phyloP scores from a whole-genome alignment of 2,797 vertebrate species.

The Cyprinodon diabolis region DNA sequence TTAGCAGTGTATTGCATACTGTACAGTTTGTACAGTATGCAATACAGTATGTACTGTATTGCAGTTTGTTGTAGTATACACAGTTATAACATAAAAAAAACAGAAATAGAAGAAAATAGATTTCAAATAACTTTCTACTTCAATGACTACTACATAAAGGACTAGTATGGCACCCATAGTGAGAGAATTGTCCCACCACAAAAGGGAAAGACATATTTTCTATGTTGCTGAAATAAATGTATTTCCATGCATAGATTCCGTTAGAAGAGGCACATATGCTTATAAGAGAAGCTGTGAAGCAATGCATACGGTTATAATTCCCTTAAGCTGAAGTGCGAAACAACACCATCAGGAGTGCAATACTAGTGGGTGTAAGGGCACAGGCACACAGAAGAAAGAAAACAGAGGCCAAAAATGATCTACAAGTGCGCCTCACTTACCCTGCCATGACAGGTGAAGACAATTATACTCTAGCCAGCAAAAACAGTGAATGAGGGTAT shows the following conservation, averaged over 20 bases:
- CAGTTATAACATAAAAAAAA: too few relatives aligned
- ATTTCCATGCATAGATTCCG: not conserved
- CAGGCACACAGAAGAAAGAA: slow-evolving; percentile 5
- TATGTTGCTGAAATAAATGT: not conserved
- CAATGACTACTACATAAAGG: too few relatives aligned
- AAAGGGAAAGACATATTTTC: too few relatives aligned
- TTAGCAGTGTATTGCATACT: too few relatives aligned
- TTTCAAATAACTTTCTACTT: too few relatives aligned
- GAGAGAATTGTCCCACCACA: too few relatives aligned
- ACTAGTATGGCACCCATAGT: too few relatives aligned
- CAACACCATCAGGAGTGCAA: slow-evolving; percentile 41
- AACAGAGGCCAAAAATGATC: not conserved
- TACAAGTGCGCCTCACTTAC: slow-evolving; percentile 16
- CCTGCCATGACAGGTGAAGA: slow-evolving; percentile 1
- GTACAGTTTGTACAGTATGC: too few relatives aligned
- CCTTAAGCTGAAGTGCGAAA: slow-evolving; percentile 55
- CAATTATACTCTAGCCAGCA: not conserved
- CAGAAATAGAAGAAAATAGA: too few relatives aligned
- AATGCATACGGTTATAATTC: slow-evolving; percentile 43
- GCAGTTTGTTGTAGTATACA: too few relatives aligned
- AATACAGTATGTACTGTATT: too few relatives aligned
- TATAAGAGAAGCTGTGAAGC: slow-evolving; percentile 42
- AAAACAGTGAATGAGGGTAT: not conserved
- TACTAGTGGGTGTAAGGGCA: slow-evolving; percentile 39
- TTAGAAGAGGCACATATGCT: slow-evolving; percentile 23